Evolutionary conservation across 2,797 vertebrate species (phyloP), one percentile per base, ranked within the genome.

Genomic region (Falco peregrinus): DNA sequence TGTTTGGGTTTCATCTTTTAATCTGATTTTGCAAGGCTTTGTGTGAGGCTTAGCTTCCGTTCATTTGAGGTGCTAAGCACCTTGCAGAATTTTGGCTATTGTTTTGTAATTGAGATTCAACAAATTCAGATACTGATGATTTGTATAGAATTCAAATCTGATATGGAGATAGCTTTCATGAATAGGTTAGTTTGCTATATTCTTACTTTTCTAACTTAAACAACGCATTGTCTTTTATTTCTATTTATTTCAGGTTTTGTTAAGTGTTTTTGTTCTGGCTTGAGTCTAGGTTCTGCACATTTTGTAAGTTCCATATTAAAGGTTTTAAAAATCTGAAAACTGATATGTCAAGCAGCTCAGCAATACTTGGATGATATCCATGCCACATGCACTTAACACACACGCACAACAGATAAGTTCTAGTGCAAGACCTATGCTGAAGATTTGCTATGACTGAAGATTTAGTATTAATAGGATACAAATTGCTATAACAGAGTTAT

Each of bases 381-480:
- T 68, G 15, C 9, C 37, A 33, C 14, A 19, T n/a, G 47, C 6
- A 61, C 39, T 84, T 80, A 85, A 86, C 56, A 67, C 8, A 69
- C 43, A 71, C 81, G 13, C 3, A 56, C 28, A 45, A 11, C 15
- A 91, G 31, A 35, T 33, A 54, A 81, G 4, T 68, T 75, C 41
- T 43, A 57, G 4, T 25, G 39, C 26, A 84, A 85, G 48, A 41
- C 16, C 68, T 89, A 11, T 28, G n/a, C 3, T 70, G 64, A 92
- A 90, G 61, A 56, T 61, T 89, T 92, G 13, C n/a, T 83, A 37
- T 1, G 2, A 74, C 48, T 64, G 56, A 89, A 93, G 35, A 76
- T 86, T 95, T 84, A 69, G 24, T 81, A 76, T 86, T 84, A 95
- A 95, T 73, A 76, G 39, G 65, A 84, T 90, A 60, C 24, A 84